Conservation (phyloP, 2,888 invertebrate species). For the Acrobasis repandana region DNA sequence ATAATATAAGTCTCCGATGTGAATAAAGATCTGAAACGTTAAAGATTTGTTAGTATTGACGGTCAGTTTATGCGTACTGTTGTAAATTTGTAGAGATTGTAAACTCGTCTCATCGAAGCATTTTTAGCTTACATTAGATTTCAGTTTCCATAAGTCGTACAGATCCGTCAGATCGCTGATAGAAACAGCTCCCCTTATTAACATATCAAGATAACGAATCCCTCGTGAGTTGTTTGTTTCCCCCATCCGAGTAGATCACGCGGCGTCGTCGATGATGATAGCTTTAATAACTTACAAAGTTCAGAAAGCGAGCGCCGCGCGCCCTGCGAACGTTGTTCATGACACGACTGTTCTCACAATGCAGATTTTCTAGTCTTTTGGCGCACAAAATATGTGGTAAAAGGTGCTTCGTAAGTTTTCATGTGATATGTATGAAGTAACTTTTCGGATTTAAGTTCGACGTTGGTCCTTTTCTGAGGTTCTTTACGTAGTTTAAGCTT, state of each 20-base stretch:
- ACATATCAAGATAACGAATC: constrained; percentile 45
- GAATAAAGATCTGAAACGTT: constrained; percentile 62
- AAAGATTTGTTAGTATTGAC: constrained; percentile 40
- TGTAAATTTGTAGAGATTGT: constrained; percentile 22
- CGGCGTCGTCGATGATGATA: constrained; percentile 55
- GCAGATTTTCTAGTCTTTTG: constrained; percentile 75
- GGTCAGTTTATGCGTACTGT: constrained; percentile 36
- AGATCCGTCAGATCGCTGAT: neutral
- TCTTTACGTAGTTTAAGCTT: constrained; percentile 64
- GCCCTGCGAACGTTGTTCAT: constrained; percentile 52
- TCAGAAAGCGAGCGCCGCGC: constrained; percentile 38
- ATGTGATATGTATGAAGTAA: constrained; percentile 67
- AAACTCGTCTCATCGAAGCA: constrained; percentile 13
- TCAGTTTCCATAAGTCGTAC: constrained; percentile 10
- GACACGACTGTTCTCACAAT: constrained; percentile 60
- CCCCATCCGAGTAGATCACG: constrained; percentile 31
- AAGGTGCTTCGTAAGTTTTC: constrained; percentile 75
- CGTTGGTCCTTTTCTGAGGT: constrained; percentile 51
- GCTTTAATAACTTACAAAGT: constrained; percentile 65
- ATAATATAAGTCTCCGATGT: constrained; percentile 47
- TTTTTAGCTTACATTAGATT: constrained; percentile 6
- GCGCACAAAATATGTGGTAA: constrained; percentile 72
- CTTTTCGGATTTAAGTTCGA: constrained; percentile 53
- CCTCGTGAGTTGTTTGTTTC: constrained; percentile 26
- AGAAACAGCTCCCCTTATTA: constrained; percentile 25